phyloP scores from a whole-genome alignment of 2,113 vertebrate genomes.

The Antechinus flavipes region DNA sequence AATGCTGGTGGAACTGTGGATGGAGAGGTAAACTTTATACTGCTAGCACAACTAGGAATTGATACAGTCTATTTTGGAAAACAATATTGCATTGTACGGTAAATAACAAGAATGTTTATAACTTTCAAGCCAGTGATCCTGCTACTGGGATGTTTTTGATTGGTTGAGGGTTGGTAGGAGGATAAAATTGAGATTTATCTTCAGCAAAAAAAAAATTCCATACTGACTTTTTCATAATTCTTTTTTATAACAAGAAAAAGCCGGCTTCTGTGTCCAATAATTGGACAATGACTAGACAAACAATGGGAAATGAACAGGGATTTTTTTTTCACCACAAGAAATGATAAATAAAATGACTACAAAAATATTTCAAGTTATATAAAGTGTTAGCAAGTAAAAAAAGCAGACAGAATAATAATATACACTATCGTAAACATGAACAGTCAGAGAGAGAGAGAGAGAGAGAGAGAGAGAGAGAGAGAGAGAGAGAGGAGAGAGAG shows the following conservation, averaged over 20 bases:
- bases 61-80: background rate
- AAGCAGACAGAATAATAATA: background rate
- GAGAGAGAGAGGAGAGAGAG: too few species aligned
- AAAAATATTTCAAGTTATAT: background rate
- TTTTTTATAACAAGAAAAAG: background rate
- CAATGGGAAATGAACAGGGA: background rate
- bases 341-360: background rate
- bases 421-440: background rate
- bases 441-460: background rate
- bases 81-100: background rate
- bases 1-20: background rate
- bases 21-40: background rate
- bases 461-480: background rate
- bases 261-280: background rate
- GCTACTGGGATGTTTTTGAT: background rate
- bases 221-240: background rate
- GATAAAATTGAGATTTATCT: background rate
- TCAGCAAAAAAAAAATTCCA: background rate
- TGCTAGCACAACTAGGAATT: background rate
- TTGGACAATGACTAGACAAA: background rate
- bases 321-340: background rate
- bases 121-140: background rate
- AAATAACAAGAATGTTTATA: background rate
- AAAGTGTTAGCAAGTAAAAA: background rate
- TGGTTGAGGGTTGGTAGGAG: background rate